phyloP scores from a whole-genome alignment of 2,888 invertebrate species.

The Drosophila anomalata region DNA sequence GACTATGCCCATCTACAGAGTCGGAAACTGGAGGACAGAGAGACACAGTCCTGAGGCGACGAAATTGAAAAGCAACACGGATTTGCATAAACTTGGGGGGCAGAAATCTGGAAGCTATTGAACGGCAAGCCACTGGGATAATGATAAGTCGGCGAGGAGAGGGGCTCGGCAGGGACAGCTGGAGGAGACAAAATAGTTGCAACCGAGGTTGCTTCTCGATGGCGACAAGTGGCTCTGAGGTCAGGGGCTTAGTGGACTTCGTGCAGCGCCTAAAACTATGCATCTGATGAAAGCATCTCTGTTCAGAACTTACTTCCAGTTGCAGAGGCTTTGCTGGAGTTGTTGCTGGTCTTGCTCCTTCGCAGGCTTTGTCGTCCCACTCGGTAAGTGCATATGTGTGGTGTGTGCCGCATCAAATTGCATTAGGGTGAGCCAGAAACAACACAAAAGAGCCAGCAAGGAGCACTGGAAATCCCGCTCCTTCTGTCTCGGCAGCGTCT shows the following conservation, averaged over 20 bases:
- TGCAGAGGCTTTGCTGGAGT: slow-evolving; percentile 3
- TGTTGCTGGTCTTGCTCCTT: slow-evolving; percentile 24
- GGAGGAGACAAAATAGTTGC: not conserved
- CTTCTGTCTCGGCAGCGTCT: slow-evolving; percentile 1
- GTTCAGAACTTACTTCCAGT: slow-evolving; percentile 57
- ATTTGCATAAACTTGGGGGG: slow-evolving; percentile 75
- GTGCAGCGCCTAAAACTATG: slow-evolving; percentile 74
- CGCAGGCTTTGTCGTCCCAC: slow-evolving; percentile 25
- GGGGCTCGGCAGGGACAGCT: no score
- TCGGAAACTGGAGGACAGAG: slow-evolving; percentile 2
- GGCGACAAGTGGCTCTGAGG: slow-evolving; percentile 31
- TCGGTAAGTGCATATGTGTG: slow-evolving; percentile 55
- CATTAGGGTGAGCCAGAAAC: slow-evolving; percentile 70
- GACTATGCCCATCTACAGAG: not conserved
- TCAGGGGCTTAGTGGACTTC: slow-evolving; percentile 24
- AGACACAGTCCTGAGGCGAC: slow-evolving; percentile 53
- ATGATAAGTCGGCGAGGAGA: slow-evolving; percentile 35
- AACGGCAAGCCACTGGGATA: slow-evolving; percentile 63
- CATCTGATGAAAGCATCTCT: slow-evolving; percentile 71
- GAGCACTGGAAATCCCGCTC: slow-evolving; percentile 20
- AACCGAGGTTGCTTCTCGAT: no score
- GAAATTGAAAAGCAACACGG: slow-evolving; percentile 76
- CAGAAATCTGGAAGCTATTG: slow-evolving; percentile 52
- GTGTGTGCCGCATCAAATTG: slow-evolving; percentile 74
- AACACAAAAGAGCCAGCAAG: slow-evolving; percentile 20